A percentile compares a stretch with the other conserved stretches of the same genome.
Conservation (phyloP, 92 coral and sea anemone genomes). For the Epizoanthus ramosus region DNA sequence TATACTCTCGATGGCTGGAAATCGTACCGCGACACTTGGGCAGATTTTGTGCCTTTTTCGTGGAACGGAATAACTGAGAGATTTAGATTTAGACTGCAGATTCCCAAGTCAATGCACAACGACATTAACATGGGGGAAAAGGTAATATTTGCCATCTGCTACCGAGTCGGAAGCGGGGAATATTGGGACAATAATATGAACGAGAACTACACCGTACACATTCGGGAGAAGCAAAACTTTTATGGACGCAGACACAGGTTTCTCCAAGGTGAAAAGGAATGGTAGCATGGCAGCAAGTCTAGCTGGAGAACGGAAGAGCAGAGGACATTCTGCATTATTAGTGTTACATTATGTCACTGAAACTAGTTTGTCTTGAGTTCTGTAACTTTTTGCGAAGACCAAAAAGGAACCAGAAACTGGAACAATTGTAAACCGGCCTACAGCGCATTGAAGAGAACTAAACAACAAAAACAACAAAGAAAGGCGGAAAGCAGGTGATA, state of each 20-base stretch:
- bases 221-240: background rate
- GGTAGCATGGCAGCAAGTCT: background rate
- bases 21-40: conserved; percentile 73
- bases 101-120: conserved; percentile 52
- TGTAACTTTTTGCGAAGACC: too few species aligned
- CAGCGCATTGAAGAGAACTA: too few species aligned
- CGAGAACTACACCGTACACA: conserved; percentile 61
- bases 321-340: too few species aligned
- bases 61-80: conserved; percentile 76
- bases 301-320: background rate
- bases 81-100: conserved; percentile 75
- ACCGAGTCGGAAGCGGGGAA: conserved; percentile 66
- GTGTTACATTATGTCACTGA: too few species aligned
- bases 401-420: too few species aligned
- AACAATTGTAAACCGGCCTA: too few species aligned
- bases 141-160: conserved; percentile 76
- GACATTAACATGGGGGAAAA: conserved; percentile 54
- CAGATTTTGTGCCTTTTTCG: conserved; percentile 81
- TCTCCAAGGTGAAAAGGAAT: background rate
- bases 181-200: conserved; percentile 85
- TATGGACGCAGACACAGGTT: conserved; percentile 5
- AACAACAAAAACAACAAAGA: too few species aligned
- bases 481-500: too few species aligned
- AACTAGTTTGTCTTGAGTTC: too few species aligned
- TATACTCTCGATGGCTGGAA: conserved; percentile 77